Evolutionary conservation across 2,888 invertebrate genomes (phyloP).

Genomic region (Choreutis nemorana): DNA sequence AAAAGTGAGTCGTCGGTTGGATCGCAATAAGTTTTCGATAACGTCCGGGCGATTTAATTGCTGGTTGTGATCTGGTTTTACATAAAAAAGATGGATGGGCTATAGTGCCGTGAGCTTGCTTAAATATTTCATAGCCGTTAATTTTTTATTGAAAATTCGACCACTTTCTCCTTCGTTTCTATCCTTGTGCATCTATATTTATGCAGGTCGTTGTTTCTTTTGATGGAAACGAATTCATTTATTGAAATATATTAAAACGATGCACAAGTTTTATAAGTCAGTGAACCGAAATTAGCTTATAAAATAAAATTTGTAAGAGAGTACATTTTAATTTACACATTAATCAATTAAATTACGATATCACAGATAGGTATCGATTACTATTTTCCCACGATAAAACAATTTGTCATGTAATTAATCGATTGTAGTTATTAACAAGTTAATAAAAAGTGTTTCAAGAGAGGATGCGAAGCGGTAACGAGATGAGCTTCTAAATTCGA

Average conservation of each 20-base stretch:
- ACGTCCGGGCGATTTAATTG: slow-evolving; percentile 64
- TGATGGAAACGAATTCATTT: no score
- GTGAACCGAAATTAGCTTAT: no score
- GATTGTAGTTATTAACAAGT: not conserved
- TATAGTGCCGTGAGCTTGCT: slow-evolving; percentile 50
- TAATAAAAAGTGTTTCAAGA: not conserved
- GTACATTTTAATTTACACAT: no score
- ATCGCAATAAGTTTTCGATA: slow-evolving; percentile 67
- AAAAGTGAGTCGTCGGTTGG: slow-evolving; percentile 63
- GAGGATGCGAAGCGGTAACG: slow-evolving; percentile 22
- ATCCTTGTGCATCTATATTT: slow-evolving; percentile 33
- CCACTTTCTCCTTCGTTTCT: slow-evolving; percentile 54
- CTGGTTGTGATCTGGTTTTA: slow-evolving; percentile 64
- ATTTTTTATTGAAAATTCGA: slow-evolving; percentile 43
- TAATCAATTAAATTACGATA: no score
- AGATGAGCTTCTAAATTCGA: slow-evolving; percentile 52
- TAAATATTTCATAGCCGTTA: slow-evolving; percentile 45
- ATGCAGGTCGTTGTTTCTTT: slow-evolving; percentile 35
- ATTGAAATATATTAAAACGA: no score
- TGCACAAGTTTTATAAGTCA: no score
- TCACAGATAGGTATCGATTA: no score
- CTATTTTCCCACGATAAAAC: no score
- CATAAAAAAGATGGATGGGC: slow-evolving; percentile 65
- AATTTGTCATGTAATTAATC: no score
- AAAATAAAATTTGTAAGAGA: no score